Evolutionary conservation across 2,113 vertebrate genomes (phyloP), one percentile per base, ranked within the genome.

Genomic region (Lepidothrix coronata): DNA sequence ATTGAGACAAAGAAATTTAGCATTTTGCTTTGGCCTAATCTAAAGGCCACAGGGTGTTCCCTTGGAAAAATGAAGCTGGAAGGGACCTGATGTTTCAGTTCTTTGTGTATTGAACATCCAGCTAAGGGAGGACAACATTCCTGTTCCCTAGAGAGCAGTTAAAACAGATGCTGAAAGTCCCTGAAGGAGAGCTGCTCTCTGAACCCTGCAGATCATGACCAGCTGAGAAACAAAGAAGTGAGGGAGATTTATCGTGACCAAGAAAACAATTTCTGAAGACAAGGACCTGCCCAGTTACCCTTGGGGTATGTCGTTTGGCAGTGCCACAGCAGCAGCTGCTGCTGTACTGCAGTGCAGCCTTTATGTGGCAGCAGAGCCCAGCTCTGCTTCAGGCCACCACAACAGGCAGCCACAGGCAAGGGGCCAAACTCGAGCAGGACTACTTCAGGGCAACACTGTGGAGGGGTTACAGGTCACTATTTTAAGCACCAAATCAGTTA

Each of bases 331-430:
- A 54, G 52, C 68, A 63, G 62, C 37, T 4, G 54, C 62, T 96
- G 96, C 88, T 67, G 93, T 94, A 33, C 92, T 54, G 71, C 4
- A 1, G 57, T 30, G 68, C 88, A 75, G 85, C 95, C 95, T 95
- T 91, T 71, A 55, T 0, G 90, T 74, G 95, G 96, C 95, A 97
- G 95, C 12, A 96, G 85, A 95, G 88, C 75, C 72, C 75, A 94
- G 88, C 71, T 18, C 89, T 89, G 89, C 74, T 25, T 9, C 23
- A 66, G 11, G 78, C 52, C 91, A 70, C 55, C 52, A 44, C 19
- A 2, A 15, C 8, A 12, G 46, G 8, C 62, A 52, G 77, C 51
- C 52, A 51, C 51, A 4, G 58, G 51, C 54, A 35, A 35, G 13
- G 27, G 91, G 76, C 65, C 93, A 57, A 63, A 28, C 61, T 35